Evolutionary conservation across 1,140 invertebrate species (phyloP).

Genomic region (Drosophila melanica): DNA sequence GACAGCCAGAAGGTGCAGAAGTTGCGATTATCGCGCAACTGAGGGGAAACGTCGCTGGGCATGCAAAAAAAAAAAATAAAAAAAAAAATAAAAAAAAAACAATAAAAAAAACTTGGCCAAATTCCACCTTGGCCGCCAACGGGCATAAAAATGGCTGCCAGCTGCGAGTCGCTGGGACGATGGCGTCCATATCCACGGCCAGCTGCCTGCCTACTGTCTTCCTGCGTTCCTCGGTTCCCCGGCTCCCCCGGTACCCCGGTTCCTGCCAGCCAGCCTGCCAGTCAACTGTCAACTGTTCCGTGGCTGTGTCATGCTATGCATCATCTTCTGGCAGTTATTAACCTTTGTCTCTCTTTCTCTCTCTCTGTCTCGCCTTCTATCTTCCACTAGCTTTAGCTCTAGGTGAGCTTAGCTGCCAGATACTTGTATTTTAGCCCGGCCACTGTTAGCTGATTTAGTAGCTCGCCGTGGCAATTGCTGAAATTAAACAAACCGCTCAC

Average conservation of each 20-base stretch:
- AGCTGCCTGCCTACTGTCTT: slow-evolving; percentile 24
- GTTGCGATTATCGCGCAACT: slow-evolving; percentile 74
- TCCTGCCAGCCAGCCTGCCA: slow-evolving; percentile 47
- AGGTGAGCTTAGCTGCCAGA: slow-evolving; percentile 24
- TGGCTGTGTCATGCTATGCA: slow-evolving; percentile 76
- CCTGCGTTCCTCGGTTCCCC: background rate
- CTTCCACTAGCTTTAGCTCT: background rate
- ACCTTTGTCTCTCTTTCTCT: slow-evolving; percentile 57
- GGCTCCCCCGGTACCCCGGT: too few species aligned
- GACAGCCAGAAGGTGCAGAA: slow-evolving; percentile 73
- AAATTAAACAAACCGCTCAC: slow-evolving; percentile 57
- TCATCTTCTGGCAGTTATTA: slow-evolving; percentile 82
- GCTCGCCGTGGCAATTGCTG: slow-evolving; percentile 47
- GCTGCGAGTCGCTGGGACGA: slow-evolving; percentile 39
- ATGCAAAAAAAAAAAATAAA: slow-evolving; percentile 8
- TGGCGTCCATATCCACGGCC: slow-evolving; percentile 39
- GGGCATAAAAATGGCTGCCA: slow-evolving; percentile 78
- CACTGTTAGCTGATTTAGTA: slow-evolving; percentile 57
- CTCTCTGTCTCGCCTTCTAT: slow-evolving; percentile 1
- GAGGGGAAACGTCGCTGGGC: background rate
- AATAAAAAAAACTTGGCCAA: slow-evolving; percentile 65
- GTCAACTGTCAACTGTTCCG: slow-evolving; percentile 76
- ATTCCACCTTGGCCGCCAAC: slow-evolving; percentile 68
- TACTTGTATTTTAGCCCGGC: slow-evolving; percentile 23
- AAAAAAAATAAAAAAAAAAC: slow-evolving; percentile 10